Evolutionary conservation across 1,140 invertebrate species (phyloP), one percentile per base, ranked within the genome.

Genomic region (Drosophila navojoa): DNA sequence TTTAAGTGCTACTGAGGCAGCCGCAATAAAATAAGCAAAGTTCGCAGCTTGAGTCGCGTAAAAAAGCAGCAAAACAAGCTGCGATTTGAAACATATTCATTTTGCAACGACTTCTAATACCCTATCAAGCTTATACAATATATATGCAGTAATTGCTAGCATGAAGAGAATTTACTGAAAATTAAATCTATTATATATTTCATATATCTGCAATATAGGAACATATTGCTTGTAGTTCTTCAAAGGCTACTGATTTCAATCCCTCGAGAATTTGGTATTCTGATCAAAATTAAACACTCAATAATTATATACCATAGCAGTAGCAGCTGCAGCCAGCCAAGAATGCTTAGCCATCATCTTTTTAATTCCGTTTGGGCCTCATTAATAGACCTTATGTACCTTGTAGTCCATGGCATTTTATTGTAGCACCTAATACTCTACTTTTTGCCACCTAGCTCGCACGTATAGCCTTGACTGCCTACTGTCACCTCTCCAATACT

Each of bases 11-110:
- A 53, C 71, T 58, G 55, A 47, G 63, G 55, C 55, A 63, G 54
- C 68, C 55, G 71, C 49, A 69, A 79, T 82, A 82, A 82, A 82
- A 79, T 70, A 82, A 74, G 67, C 76, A 58, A 60, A 77, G 67
- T 61, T 64, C 38, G 7, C 60, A 70, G 68, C 32, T 15, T 50
- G 45, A 35, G 9, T 10, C 32, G 35, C 57, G 50, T 52, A 42
- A 63, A 71, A 70, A 64, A 49, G 4, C 25, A n/a, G 52, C 57
- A 32, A 66, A 52, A 62, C 9, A 61, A 38, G 45, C 40, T 55
- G 49, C 25, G 27, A 59, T 38, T 42, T 19, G 32, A n/a, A 19
- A 22, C 22, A n/a, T 16, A 44, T 9, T 13, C n/a, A 73, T n/a
- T n/a, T n/a, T 47, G 62, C 40, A 45, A 32, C 25, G 38, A 58